A percentile compares a stretch with the other conserved stretches of the same genome.
These are phyloP conservation scores for Heteropelma amictum DNA, from an alignment of 2,888 invertebrate genomes.

Conservation along the genomic window DNA sequence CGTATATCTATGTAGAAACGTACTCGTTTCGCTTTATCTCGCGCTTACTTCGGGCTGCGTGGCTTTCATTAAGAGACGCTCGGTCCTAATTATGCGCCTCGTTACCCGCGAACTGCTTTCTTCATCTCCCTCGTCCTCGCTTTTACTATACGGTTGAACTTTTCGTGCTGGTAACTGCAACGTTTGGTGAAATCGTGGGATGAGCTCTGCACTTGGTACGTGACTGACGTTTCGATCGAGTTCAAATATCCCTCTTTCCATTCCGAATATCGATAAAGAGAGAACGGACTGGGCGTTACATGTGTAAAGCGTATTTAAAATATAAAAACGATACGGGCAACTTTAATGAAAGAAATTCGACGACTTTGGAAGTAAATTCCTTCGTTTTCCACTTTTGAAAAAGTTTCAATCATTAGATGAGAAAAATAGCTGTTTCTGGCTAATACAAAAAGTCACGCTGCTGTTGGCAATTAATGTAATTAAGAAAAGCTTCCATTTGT, in stretches of 20 bases:
- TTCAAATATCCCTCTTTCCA: constrained; percentile 11
- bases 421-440: too few relatives aligned
- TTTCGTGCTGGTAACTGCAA: constrained; percentile 1
- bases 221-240: constrained; percentile 44
- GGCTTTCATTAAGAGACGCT: constrained; percentile 62
- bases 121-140: constrained; percentile 16
- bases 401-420: too few relatives aligned
- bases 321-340: too few relatives aligned
- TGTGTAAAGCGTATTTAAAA: too few relatives aligned
- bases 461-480: too few relatives aligned
- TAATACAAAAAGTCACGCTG: too few relatives aligned
- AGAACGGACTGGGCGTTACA: background rate
- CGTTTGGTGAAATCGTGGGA: constrained; percentile 23
- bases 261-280: background rate
- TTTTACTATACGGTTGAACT: constrained; percentile 14
- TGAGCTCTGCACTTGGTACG: constrained; percentile 26
- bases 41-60: constrained; percentile 38
- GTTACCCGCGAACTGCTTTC: constrained; percentile 52
- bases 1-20: background rate
- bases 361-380: too few relatives aligned
- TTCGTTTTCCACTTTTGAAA: too few relatives aligned
- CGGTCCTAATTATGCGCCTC: constrained; percentile 63
- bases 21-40: constrained; percentile 7
- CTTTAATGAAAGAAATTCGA: too few relatives aligned
- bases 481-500: too few relatives aligned